Evolutionary conservation across 2,888 invertebrate species (phyloP).

Genomic region (Luperina testacea): DNA sequence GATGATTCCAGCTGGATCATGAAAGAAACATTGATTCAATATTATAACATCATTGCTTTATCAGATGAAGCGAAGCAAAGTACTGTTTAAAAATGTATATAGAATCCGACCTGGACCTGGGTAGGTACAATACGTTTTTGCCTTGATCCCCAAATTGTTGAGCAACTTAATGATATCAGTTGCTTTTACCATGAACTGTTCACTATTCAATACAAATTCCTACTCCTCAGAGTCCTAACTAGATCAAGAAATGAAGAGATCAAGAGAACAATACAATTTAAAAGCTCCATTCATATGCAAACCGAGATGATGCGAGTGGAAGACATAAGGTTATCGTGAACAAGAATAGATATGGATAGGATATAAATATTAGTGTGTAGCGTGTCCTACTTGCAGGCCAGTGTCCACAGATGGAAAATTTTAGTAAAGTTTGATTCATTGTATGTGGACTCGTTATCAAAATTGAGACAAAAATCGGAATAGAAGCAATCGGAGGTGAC

Average conservation of each 20-base stretch:
- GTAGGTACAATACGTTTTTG: neutral
- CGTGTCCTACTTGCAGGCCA: conserved; percentile 50
- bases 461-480: neutral
- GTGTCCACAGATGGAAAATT: conserved; percentile 47
- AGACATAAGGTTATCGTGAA: conserved; percentile 52
- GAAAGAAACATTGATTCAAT: neutral
- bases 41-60: neutral
- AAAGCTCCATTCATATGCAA: conserved; percentile 48
- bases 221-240: neutral
- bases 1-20: neutral
- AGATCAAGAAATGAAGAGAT: conserved; percentile 32
- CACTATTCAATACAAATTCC: neutral
- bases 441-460: neutral
- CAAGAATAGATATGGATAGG: conserved; percentile 39
- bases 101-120: neutral
- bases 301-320: conserved; percentile 28
- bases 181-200: neutral
- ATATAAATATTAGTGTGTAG: conserved; percentile 36
- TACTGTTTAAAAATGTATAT: no score
- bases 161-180: neutral
- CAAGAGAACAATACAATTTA: conserved; percentile 42
- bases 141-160: neutral
- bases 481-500: neutral
- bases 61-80: neutral
- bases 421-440: conserved; percentile 16